Base-by-base conservation (phyloP, 2,888 invertebrate genomes). In the Watsonalla binaria region DNA sequence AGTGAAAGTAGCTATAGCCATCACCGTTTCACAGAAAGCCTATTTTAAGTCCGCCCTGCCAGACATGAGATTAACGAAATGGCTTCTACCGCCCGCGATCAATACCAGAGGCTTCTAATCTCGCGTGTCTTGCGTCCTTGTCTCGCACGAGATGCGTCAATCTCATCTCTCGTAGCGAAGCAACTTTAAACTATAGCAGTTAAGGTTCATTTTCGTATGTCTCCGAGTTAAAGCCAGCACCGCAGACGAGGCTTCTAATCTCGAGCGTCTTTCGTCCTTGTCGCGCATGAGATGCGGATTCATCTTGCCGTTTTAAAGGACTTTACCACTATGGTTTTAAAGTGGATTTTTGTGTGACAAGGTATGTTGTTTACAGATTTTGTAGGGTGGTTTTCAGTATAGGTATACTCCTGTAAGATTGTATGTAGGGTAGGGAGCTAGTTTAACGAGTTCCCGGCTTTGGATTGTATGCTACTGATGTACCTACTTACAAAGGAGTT, bases 11-110 rank as follows among this genome's bases (percentile, higher is more conserved):
- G 37, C 51, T 46, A 42, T 52, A 57, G 47, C 52, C 51, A 57
- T 51, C 51, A 52, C 50, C 52, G 46, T 56, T 57, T 55, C 63
- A 61, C 68, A 70, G 74, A 78, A 80, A 74, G 72, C 72, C 72
- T 68, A 75, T 78, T 78, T 72, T 68, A 76, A 72, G 68, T 75
- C 76, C 82, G 76, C 82, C 81, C 73, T 59, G 62, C 68, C 79
- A 84, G 84, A 86, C 83, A 82, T 70, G 76, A 87, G 86, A 87
- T 87, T 86, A 86, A 81, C 84, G 71, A 75, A 83, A 82, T 79
- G 84, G 83, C 82, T 81, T 72, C 74, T 46, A 65, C 59, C 62
- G 55, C 62, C 61, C 59, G 52, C 78, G 80, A 80, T 80, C 80
- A 79, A 80, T 80, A 80, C 78, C 58, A 56, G 65, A 66, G 66